Evolutionary conservation across 2,113 vertebrate genomes (phyloP).

Genomic region (Eudyptes chrysolophus): DNA sequence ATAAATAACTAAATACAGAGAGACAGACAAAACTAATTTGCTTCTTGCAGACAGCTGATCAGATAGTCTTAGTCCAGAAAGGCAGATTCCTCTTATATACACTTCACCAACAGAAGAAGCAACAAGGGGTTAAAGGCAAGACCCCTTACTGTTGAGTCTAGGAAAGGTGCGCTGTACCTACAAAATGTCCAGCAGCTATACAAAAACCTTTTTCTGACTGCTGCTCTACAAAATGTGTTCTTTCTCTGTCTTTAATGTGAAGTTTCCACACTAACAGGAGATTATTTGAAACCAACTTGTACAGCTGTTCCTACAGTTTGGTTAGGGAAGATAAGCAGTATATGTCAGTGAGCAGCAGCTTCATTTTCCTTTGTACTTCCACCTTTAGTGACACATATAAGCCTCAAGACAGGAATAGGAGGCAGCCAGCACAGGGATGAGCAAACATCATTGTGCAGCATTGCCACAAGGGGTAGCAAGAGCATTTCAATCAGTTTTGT

Average conservation of each 20-base stretch:
- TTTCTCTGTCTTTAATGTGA: neutral
- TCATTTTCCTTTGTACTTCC: neutral
- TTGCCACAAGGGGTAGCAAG: constrained; percentile 68
- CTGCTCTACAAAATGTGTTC: neutral
- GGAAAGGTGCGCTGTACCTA: neutral
- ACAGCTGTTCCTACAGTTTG: neutral
- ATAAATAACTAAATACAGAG: neutral
- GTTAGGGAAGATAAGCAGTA: neutral
- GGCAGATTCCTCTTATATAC: neutral
- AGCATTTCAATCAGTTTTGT: neutral
- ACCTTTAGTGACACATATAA: neutral
- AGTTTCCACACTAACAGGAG: neutral
- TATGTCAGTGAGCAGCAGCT: neutral
- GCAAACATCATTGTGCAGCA: neutral
- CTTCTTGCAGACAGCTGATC: neutral
- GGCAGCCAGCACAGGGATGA: neutral
- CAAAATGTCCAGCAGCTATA: neutral
- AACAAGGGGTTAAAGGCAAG: neutral
- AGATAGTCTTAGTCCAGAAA: neutral
- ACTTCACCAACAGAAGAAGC: neutral
- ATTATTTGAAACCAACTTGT: neutral
- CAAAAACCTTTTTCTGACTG: neutral
- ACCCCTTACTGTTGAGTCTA: neutral
- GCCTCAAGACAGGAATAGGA: neutral
- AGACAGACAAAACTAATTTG: neutral